phyloP scores from a whole-genome alignment of 2,797 vertebrate genomes.

The Chanos chanos region DNA sequence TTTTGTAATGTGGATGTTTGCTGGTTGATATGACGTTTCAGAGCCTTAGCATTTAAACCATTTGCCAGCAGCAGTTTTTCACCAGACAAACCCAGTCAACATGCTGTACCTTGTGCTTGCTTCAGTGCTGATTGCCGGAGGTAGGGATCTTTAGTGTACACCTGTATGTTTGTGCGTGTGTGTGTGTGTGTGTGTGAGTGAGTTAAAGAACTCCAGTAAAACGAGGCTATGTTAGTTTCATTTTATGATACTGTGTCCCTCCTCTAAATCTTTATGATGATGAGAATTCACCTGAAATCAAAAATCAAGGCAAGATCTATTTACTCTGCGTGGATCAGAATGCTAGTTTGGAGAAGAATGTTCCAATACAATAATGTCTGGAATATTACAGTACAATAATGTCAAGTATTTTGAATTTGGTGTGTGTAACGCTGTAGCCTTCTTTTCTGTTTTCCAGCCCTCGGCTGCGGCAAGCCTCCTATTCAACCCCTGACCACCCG shows the following conservation, averaged over 20 bases:
- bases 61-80: conserved; percentile 41
- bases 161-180: conserved; percentile 29
- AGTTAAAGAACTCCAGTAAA: not conserved
- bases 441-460: conserved; percentile 52
- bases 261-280: too few species aligned
- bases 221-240: too few species aligned
- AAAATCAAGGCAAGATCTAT: not conserved
- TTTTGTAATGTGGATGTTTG: conserved; percentile 1
- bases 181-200: conserved; percentile 16
- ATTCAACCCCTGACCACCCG: conserved; percentile 63
- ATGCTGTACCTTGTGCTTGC: conserved; percentile 73
- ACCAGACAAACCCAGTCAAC: conserved; percentile 64
- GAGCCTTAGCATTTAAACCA: conserved; percentile 57
- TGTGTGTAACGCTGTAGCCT: not conserved
- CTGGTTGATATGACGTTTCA: conserved; percentile 32
- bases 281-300: not conserved
- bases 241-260: too few species aligned
- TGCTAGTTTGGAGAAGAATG: too few species aligned
- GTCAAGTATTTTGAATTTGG: too few species aligned
- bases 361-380: too few species aligned
- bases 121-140: conserved; percentile 71
- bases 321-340: not conserved
- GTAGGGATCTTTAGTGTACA: conserved; percentile 65
- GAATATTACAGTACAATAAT: too few species aligned
- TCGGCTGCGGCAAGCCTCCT: conserved; percentile 70